Evolutionary conservation across 1,140 invertebrate species (phyloP).

Genomic region (Leucophenga varia): DNA sequence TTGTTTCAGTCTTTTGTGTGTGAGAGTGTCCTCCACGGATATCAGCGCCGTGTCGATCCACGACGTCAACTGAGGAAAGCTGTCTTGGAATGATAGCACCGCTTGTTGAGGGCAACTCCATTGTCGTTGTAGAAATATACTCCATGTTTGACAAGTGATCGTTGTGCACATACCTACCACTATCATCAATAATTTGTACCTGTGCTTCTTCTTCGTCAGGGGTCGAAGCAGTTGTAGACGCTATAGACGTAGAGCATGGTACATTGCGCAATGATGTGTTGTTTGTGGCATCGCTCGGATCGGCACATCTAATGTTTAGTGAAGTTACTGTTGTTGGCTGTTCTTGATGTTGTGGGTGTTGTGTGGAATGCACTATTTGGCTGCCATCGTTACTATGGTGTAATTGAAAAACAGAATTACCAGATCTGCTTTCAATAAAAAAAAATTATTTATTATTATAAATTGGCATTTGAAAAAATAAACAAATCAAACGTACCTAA

Average conservation of each 20-base stretch:
- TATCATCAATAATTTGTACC: too few species aligned
- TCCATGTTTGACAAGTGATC: too few species aligned
- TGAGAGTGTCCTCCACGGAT: not conserved
- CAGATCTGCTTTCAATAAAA: too few species aligned
- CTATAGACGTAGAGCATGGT: conserved; percentile 29
- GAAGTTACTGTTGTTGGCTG: not conserved
- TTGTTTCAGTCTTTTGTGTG: conserved; percentile 40
- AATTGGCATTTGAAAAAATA: too few species aligned
- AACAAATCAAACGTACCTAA: too few species aligned
- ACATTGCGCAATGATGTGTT: conserved; percentile 17
- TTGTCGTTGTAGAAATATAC: too few species aligned
- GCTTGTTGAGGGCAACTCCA: not conserved
- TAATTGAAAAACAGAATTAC: not conserved
- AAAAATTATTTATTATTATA: too few species aligned
- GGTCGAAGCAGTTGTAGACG: conserved; percentile 22
- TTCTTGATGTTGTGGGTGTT: conserved; percentile 13
- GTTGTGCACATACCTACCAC: too few species aligned
- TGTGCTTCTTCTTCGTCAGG: too few species aligned
- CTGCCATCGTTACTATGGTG: conserved; percentile 6
- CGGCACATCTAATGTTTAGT: not conserved
- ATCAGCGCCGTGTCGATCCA: not conserved
- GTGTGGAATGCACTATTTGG: conserved; percentile 26
- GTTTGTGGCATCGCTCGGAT: too few species aligned
- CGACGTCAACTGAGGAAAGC: conserved; percentile 3
- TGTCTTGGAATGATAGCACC: not conserved